phyloP scores from a whole-genome alignment of 1,140 invertebrate species.

The Sinella curviseta region DNA sequence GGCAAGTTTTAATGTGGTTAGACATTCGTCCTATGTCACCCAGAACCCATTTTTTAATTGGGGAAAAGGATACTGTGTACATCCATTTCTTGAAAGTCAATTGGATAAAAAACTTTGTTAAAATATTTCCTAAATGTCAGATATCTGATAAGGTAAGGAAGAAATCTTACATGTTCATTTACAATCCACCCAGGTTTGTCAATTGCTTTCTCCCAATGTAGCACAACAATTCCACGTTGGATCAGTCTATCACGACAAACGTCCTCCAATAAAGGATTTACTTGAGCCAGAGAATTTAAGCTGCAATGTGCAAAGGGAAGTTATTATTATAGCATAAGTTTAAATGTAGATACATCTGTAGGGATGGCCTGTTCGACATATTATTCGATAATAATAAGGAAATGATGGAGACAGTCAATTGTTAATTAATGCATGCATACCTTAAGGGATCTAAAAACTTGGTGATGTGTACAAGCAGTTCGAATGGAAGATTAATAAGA shows the following conservation, averaged over 20 bases:
- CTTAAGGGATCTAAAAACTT: conserved; percentile 45
- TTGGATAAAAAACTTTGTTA: neutral
- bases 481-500: conserved; percentile 37
- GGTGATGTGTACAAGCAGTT: conserved; percentile 43
- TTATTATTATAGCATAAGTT: neutral
- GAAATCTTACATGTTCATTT: conserved; percentile 30
- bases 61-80: conserved; percentile 42
- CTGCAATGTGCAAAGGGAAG: conserved; percentile 19
- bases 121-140: conserved; percentile 9
- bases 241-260: conserved; percentile 36
- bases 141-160: neutral
- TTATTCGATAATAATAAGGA: no score
- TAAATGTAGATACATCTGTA: neutral
- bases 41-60: conserved; percentile 44
- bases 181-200: conserved; percentile 32
- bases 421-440: no score
- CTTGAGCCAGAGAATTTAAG: conserved; percentile 37
- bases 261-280: conserved; percentile 27
- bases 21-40: conserved; percentile 31
- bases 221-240: conserved; percentile 43
- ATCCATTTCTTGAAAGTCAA: conserved; percentile 42
- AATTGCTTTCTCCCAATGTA: conserved; percentile 42
- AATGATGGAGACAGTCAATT: no score
- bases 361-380: neutral
- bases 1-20: conserved; percentile 44